Base-by-base conservation (phyloP, 2,113 vertebrate species). In the Neolamprologus longior region DNA sequence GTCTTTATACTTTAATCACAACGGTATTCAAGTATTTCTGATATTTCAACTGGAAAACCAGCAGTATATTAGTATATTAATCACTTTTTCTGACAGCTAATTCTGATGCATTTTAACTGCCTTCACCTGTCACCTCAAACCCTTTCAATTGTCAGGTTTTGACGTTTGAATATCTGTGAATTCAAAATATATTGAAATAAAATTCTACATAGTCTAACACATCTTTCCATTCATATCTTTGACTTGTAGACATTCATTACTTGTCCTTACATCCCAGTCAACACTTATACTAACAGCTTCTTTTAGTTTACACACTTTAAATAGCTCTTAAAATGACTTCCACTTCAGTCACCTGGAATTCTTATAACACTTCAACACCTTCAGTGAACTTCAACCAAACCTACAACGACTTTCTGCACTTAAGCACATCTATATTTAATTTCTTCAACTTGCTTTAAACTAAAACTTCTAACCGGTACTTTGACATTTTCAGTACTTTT, bases 321-420 rank as follows among this genome's bases (percentile, higher is more conserved):
- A 0, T 45, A 0, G 8, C 0, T 45, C 68, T 45, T 26, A 17
- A 19, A n/a, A 52, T 4, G 8, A 45, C 4, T 26, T 73, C 0
- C 21, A 73, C 68, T 73, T 73, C 68, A 73, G 66, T 45, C 68
- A 73, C 5, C 8, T 26, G n/a, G 21, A 73, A 6, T 17, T 26
- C 7, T 15, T 73, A 26, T 5, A 0, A 42, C 61, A 57, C 58
- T 42, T 45, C 5, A 55, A 15, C 17, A 24, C 33, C n/a, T 57
- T 2, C 33, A 33, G 7, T 52, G 42, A 76, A 47, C 42, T 8
- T 79, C 28, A n/a, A 28, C 45, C 28, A 53, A 19, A 12, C 42
- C 14, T 76, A 12, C 0, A 28, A 12, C 1, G 1, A 50, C 42
- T 47, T 28, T 50, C 24, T 76, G 15, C 42, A 78, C 71, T 31